Evolutionary conservation across 2,888 invertebrate species (phyloP).

Genomic region (Noctua comes): DNA sequence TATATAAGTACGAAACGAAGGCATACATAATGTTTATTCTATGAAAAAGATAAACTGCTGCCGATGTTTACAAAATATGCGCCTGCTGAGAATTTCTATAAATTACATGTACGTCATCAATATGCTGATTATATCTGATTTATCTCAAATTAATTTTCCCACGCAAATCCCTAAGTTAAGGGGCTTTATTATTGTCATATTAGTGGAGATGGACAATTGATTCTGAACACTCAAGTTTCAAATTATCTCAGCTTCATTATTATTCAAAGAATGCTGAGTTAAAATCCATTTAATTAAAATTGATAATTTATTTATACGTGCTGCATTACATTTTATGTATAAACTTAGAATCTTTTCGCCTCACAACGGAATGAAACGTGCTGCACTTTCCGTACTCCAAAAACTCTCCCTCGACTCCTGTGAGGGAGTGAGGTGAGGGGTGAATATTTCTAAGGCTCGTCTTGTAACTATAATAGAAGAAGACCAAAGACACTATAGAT

Average conservation of each 20-base stretch:
- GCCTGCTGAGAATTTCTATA: conserved; percentile 21
- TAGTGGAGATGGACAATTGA: neutral
- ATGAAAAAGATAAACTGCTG: neutral
- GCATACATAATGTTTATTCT: neutral
- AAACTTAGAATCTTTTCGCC: neutral
- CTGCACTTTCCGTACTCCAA: neutral
- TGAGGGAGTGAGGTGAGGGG: too few relatives aligned
- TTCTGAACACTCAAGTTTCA: neutral
- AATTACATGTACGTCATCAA: conserved; percentile 7
- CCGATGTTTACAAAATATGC: neutral
- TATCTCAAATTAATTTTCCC: conserved; percentile 40
- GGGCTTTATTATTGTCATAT: neutral
- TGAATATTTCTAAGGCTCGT: neutral
- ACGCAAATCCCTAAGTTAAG: conserved; percentile 7
- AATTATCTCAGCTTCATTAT: too few relatives aligned
- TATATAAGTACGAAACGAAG: neutral
- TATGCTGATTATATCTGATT: conserved; percentile 40
- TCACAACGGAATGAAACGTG: neutral
- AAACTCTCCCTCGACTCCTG: neutral
- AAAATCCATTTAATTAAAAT: too few relatives aligned
- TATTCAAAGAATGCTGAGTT: too few relatives aligned
- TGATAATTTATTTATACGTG: too few relatives aligned
- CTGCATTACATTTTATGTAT: neutral
- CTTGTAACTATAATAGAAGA: neutral
- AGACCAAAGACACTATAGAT: neutral